Percentiles rank a stretch among this genome's conserved stretches.
phyloP scores from a whole-genome alignment of 2,888 invertebrate species.

The Ectobius pallidus region DNA sequence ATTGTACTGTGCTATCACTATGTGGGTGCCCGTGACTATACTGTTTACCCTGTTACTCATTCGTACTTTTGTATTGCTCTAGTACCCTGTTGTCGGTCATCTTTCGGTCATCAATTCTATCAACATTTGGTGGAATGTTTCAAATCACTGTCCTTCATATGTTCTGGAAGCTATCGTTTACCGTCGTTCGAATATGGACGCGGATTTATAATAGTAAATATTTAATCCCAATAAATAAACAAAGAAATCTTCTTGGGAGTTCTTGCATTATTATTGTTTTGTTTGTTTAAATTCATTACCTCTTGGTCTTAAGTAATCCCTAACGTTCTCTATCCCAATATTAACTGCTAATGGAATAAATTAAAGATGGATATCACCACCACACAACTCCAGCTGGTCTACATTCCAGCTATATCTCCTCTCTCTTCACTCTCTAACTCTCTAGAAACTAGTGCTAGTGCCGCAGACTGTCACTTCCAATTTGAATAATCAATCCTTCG shows the following conservation, averaged over 20 bases:
- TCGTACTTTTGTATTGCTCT: no score
- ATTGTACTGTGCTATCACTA: no score
- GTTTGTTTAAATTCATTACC: neutral
- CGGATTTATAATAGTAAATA: no score
- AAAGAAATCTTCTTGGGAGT: no score
- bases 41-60: no score
- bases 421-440: neutral
- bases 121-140: no score
- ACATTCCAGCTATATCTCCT: neutral
- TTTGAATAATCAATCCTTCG: constrained; percentile 25
- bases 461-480: constrained; percentile 7
- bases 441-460: neutral
- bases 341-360: neutral
- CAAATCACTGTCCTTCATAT: no score
- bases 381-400: neutral
- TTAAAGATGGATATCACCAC: neutral
- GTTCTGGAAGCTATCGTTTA: no score
- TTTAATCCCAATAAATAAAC: neutral
- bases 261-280: neutral
- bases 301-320: neutral
- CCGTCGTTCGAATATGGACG: no score
- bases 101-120: no score
- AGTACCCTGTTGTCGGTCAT: no score
- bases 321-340: neutral
- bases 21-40: no score